Evolutionary conservation across 1,140 invertebrate species (phyloP), one percentile per base, ranked within the genome.

Genomic region (Hyles euphorbiae): DNA sequence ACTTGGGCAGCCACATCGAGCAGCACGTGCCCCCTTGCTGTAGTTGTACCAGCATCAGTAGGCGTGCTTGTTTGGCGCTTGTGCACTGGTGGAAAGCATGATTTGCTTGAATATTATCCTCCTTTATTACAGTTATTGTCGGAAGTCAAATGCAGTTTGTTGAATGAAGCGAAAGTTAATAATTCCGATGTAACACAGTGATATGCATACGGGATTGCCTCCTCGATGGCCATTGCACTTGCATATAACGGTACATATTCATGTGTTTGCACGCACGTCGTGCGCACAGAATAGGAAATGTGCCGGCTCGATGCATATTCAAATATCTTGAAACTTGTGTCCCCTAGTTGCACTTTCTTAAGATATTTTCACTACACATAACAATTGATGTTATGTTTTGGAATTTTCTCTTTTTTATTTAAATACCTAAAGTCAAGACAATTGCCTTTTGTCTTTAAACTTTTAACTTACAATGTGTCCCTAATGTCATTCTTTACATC

Each of bases 91-190:
- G 64, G 46, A 60, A 66, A 52, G 70, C 64, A 69, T 69, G 70
- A 11, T 51, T 48, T 58, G 43, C 9, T 60, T 68, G 43, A 44
- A 54, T 22, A 11, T 54, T 54, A 43, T 43, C 22, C 36, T 2
- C 34, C 5, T 44, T 43, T 8, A 54, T 36, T 47, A 47, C 54
- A 61, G 53, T 63, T 46, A 53, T 46, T 60, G 58, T 47, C 48
- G 43, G 44, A 61, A 75, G 85, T 87, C 83, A 87, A 88, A 79
- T 87, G 85, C 85, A 88, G 85, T 88, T 88, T 87, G 85, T 84
- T 68, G 58, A 67, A 66, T 62, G 60, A 68, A 72, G 76, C 71
- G 80, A 87, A 83, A 84, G 80, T 79, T 67, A 56, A 61, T 67
- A 73, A 62, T 61, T 74, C 67, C 61, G 66, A 72, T 70, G 70